These are phyloP conservation scores for Papilio machaon DNA, from an alignment of 1,140 invertebrate species.

Conservation along the genomic window DNA sequence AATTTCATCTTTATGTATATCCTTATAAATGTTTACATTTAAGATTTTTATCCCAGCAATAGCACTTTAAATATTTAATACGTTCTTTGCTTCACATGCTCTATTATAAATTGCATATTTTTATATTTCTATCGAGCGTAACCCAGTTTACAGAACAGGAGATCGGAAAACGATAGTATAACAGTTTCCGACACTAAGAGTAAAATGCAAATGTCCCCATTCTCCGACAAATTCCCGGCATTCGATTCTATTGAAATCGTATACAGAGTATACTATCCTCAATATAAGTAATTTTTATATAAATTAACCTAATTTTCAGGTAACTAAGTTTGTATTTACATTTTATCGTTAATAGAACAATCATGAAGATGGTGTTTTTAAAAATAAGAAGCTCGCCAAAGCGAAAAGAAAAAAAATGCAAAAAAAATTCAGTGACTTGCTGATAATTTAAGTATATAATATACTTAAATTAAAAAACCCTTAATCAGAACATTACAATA, in stretches of 20 bases:
- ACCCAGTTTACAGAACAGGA: conserved; percentile 28
- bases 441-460: too few species aligned
- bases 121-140: conserved; percentile 30
- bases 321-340: not conserved
- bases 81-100: not conserved
- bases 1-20: not conserved
- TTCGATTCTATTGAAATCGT: conserved; percentile 20
- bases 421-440: too few species aligned
- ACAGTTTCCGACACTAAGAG: conserved; percentile 37
- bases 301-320: not conserved
- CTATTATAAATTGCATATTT: conserved; percentile 14
- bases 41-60: not conserved
- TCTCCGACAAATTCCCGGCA: conserved; percentile 15
- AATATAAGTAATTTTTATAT: not conserved
- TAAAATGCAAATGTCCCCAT: conserved; percentile 31
- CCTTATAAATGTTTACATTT: not conserved
- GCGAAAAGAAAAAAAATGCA: too few species aligned
- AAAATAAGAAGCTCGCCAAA: too few species aligned
- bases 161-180: conserved; percentile 35
- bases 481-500: too few species aligned
- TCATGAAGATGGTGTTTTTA: too few species aligned
- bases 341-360: too few species aligned
- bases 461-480: too few species aligned
- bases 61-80: not conserved
- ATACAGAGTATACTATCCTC: not conserved